Evolutionary conservation across 2,888 invertebrate species (phyloP).

Genomic region (Himalopsyche japonica): DNA sequence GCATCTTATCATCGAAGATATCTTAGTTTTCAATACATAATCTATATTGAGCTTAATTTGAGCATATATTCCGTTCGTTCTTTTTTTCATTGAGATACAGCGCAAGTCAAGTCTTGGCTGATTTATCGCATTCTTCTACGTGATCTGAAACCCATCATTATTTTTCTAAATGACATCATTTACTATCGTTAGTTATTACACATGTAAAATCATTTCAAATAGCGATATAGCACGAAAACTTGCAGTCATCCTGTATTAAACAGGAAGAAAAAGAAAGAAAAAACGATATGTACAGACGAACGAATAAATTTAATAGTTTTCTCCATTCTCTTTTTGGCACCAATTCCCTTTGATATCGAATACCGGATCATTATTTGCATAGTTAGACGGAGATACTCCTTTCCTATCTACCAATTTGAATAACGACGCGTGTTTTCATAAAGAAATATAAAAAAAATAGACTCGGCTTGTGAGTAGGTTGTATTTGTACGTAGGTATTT

Average conservation of each 20-base stretch:
- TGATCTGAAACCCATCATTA: too few relatives aligned
- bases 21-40: too few relatives aligned
- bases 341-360: conserved; percentile 40
- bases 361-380: conserved; percentile 40
- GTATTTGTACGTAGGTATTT: not conserved
- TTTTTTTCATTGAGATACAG: too few relatives aligned
- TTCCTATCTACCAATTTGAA: conserved; percentile 35
- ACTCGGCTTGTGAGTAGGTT: not conserved
- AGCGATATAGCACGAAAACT: not conserved
- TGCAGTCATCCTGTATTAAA: not conserved
- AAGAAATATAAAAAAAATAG: not conserved
- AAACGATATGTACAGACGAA: conserved; percentile 25
- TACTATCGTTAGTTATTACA: too few relatives aligned
- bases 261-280: conserved; percentile 7
- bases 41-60: too few relatives aligned
- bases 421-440: conserved; percentile 25
- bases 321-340: conserved; percentile 29
- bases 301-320: conserved; percentile 36
- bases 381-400: conserved; percentile 38
- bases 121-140: too few relatives aligned
- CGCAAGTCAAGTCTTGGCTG: too few relatives aligned
- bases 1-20: too few relatives aligned
- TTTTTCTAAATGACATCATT: too few relatives aligned
- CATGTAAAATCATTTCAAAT: not conserved
- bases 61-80: too few relatives aligned